Conservation (phyloP, 2,113 vertebrate species). For the Hystrix brachyura region DNA sequence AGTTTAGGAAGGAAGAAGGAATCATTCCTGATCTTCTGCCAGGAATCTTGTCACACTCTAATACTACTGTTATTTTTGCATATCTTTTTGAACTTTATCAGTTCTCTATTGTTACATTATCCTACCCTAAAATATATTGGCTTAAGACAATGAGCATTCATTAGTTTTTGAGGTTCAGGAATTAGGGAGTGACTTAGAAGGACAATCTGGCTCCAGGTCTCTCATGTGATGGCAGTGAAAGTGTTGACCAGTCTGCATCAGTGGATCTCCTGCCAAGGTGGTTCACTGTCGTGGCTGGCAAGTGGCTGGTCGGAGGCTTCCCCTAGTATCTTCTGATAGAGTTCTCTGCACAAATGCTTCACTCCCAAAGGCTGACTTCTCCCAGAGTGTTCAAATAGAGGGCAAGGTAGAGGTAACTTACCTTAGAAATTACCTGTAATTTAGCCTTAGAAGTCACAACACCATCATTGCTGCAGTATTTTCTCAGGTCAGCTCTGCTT, state of each 20-base stretch:
- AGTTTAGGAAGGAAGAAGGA: not conserved
- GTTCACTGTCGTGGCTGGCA: no score
- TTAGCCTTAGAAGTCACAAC: not conserved
- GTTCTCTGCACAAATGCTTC: not conserved
- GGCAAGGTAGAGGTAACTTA: not conserved
- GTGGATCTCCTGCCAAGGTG: not conserved
- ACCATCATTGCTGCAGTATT: not conserved
- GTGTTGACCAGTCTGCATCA: not conserved
- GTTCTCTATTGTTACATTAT: not conserved
- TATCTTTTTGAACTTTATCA: not conserved
- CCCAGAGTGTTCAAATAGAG: not conserved
- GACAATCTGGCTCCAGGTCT: not conserved
- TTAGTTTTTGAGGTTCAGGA: slow-evolving; percentile 14
- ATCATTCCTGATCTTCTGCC: not conserved
- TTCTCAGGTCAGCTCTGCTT: not conserved
- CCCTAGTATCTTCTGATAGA: not conserved
- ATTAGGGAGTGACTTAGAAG: not conserved
- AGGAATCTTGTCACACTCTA: not conserved
- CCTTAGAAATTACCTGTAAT: not conserved
- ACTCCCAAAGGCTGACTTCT: not conserved
- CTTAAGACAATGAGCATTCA: not conserved
- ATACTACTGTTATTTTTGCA: not conserved
- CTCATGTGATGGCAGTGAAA: not conserved
- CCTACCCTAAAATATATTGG: not conserved
- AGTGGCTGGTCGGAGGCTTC: not conserved